Base-by-base conservation (phyloP, 1,140 invertebrate genomes). In the Octopus bimaculoides region DNA sequence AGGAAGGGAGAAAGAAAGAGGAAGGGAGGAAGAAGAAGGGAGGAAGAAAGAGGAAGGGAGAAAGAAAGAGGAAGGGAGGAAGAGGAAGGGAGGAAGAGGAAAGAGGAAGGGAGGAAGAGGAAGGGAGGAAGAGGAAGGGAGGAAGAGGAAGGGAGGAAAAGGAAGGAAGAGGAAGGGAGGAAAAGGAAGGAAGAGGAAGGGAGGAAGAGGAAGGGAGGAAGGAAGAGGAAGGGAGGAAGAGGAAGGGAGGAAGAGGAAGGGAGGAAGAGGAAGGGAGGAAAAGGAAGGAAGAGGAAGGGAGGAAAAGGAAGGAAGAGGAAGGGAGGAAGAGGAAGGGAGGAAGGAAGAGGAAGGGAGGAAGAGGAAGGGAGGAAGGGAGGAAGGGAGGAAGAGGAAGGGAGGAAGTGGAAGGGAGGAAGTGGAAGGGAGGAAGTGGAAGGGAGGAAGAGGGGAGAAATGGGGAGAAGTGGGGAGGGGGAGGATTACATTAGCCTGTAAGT, bases 121-220 rank as follows among this genome's bases (percentile, higher is more conserved):
- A 61, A 61, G 56, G 14, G 14, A 61, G 56, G 14, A 14, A 61
- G 14, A 14, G 14, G 56, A 61, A 14, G 14, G 14, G 14, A 14
- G 14, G 56, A 75, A 9, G 20, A 20, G 20, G 41, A 75, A 20
- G 9, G n/a, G 20, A 75, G 20, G n/a, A 61, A 61, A 61, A 14
- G 14, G n/a, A n/a, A 26, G 73, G 20, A 9, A 75, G 20, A 75
- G n/a, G 20, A 26, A 75, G n/a, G 9, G n/a, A 52, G 9, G 41
- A 52, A 20, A 52, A 75, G 73, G 20, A 52, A 75, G 73, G 20
- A 52, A 75, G 73, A 75, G 73, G 20, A 52, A 75, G 73, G 20
- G 73, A 75, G 73, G 20, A 20, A 75, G 73, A 75, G 20, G 20
- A 20, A 75, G 20, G 20, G 73, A 75, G 20, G 20, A 52, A 9